Percentiles rank a stretch among this genome's conserved stretches.
Conservation (phyloP, 2,888 invertebrate genomes). For the Thereva nobilitata region DNA sequence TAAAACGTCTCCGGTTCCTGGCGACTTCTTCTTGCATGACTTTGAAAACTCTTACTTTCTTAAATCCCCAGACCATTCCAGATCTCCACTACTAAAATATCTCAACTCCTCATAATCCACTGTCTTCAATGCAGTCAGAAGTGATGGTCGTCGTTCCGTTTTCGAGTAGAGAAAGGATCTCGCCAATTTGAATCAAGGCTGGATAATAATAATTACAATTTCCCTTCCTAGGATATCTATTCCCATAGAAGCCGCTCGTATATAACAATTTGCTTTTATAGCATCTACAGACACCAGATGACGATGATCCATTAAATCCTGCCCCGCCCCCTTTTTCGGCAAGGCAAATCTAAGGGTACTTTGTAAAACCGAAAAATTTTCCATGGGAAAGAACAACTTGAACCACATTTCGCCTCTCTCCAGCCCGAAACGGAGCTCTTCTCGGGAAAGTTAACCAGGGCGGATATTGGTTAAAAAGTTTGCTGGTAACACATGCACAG, state of each 20-base stretch:
- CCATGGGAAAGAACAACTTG: constrained; percentile 34
- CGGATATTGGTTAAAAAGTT: constrained; percentile 34
- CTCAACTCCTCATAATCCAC: too few species aligned
- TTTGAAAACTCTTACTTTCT: too few species aligned
- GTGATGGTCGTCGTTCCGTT: constrained; percentile 2
- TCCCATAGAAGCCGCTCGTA: constrained; percentile 28
- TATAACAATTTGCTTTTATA: constrained; percentile 35
- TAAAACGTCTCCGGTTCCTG: too few species aligned
- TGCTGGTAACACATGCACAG: constrained; percentile 29
- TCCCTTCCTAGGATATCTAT: constrained; percentile 19
- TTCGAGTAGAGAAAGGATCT: constrained; percentile 10
- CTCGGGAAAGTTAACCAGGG: constrained; percentile 29
- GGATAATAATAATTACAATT: constrained; percentile 32
- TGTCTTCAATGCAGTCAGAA: constrained; percentile 1
- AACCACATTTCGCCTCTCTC: constrained; percentile 28
- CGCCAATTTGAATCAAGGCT: constrained; percentile 32
- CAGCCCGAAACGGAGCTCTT: constrained; percentile 7
- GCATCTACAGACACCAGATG: constrained; percentile 31
- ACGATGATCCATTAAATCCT: constrained; percentile 34
- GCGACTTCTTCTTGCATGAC: too few species aligned
- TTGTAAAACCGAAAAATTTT: constrained; percentile 31
- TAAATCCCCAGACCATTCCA: too few species aligned
- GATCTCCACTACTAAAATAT: too few species aligned
- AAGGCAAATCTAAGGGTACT: constrained; percentile 20
- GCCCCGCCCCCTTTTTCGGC: constrained; percentile 28